phyloP scores from a whole-genome alignment of 2,797 vertebrate genomes.

The Acrossocheilus wenchowensis region DNA sequence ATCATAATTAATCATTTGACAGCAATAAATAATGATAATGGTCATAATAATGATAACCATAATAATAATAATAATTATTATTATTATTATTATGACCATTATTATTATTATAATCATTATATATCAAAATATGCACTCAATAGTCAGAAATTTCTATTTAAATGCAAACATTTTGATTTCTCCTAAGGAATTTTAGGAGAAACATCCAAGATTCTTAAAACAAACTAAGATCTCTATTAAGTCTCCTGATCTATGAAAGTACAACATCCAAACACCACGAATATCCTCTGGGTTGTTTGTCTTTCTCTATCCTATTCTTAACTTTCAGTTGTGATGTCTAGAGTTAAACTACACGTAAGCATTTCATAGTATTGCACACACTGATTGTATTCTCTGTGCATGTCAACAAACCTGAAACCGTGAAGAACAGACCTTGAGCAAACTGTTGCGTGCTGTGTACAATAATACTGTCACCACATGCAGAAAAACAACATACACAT shows the following conservation, averaged over 20 bases:
- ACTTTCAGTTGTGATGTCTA: background rate
- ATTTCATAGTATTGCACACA: constrained; percentile 21
- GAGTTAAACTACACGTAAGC: background rate
- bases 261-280: background rate
- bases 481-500: constrained; percentile 55
- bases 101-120: background rate
- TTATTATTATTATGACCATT: background rate
- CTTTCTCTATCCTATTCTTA: background rate
- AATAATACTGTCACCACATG: constrained; percentile 38
- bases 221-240: background rate
- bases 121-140: background rate
- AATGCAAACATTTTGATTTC: background rate
- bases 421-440: constrained; percentile 1
- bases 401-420: constrained; percentile 1
- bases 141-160: background rate
- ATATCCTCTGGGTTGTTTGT: background rate
- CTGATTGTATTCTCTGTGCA: background rate
- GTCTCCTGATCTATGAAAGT: background rate
- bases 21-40: no score
- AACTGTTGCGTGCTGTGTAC: constrained; percentile 7
- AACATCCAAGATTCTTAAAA: background rate
- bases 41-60: background rate
- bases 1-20: no score
- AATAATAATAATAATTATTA: no score
- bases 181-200: background rate